Base-by-base conservation (phyloP, 2,797 vertebrate species). In the Gambusia yucatana region DNA sequence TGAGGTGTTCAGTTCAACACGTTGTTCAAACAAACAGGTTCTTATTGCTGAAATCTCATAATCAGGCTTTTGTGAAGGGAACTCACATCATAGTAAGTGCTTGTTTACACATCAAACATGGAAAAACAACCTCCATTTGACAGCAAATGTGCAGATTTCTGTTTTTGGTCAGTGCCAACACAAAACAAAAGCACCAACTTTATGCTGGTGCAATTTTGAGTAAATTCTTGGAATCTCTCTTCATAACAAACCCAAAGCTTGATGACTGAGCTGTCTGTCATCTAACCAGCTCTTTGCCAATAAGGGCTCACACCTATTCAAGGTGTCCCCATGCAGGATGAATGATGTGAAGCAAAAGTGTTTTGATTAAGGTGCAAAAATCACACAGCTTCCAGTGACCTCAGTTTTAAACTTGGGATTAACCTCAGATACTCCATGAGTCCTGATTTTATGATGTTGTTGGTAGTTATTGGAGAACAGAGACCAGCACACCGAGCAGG, bases 401-500 rank as follows among this genome's bases (percentile, higher is more conserved):
- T 44, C 11, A n/a, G 67, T 41, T 25, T 41, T 41, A 67, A 41
- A 67, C 36, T 25, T 67, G 36, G 3, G 7, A 6, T 67, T 67
- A 41, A 67, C 20, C 10, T 10, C 22, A 67, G 63, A 43, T 11
- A 39, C 36, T 39, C 22, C 9, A 41, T 11, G 39, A 22, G 63
- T 67, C 36, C 61, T 36, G 61, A 65, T 41, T 13, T 16, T 43
- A 25, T 4, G 25, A 69, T 43, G 65, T n/a, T 17, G 22, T 6
- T 69, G 39, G 65, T 43, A 43, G 65, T 69, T 69, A 43, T 11
- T 69, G 65, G 39, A 69, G 65, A 69, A 69, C 39, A 43, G 39
- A 69, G 39, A 69, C 65, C 39, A 39, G 61, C 61, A 65, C 30
- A 63, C 6, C 13, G 13, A 28, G 57, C 10, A 30, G 57, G 28